Base-by-base conservation (phyloP, 2,113 vertebrate species). In the Psittacus erithacus region DNA sequence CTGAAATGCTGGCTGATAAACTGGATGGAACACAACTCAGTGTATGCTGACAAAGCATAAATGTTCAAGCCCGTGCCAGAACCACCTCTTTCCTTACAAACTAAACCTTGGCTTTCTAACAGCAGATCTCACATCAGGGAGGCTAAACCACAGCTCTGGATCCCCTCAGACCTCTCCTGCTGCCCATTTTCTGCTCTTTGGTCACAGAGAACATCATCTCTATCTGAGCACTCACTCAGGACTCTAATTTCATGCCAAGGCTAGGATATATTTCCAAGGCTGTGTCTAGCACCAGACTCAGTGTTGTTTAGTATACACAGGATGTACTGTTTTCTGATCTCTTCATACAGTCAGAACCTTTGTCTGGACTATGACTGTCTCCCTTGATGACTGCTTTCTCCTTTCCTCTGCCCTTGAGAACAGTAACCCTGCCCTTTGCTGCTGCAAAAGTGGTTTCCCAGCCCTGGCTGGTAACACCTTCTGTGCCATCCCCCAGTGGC, bases 261-360 rank as follows among this genome's bases (percentile, higher is more conserved):
- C 19, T 4, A 16, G 57, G 50, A 4, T 50, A 8, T 5, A 11
- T 11, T 13, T 47, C 33, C 52, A 10, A 4, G 53, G 8, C 63
- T 24, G 29, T 28, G 47, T 11, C 55, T 17, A 5, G 19, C 27
- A 3, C 18, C 55, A 39, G 55, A 3, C 31, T 12, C 15, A 0
- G 2, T 25, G 4, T 11, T 12, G 15, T 17, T 64, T 7, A 7
- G 6, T 9, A 11, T 20, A 9, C 8, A 0, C 9, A 22, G 39
- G n/a, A 13, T 46, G 10, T 17, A 6, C 7, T 23, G 43, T 46
- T 65, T 52, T 35, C n/a, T 27, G 2, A 16, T 17, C 71, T 41
- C 39, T 31, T 24, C 18, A 0, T 4, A 5, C 60, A 25, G 53
- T n/a, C 6, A 24, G 55, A 39, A 12, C 77, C 47, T n/a, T 31